A percentile compares a stretch with the other conserved stretches of the same genome.
Evolutionary conservation across 2,113 vertebrate species (phyloP).

Genomic region (Rhegmatorhina hoffmannsi): DNA sequence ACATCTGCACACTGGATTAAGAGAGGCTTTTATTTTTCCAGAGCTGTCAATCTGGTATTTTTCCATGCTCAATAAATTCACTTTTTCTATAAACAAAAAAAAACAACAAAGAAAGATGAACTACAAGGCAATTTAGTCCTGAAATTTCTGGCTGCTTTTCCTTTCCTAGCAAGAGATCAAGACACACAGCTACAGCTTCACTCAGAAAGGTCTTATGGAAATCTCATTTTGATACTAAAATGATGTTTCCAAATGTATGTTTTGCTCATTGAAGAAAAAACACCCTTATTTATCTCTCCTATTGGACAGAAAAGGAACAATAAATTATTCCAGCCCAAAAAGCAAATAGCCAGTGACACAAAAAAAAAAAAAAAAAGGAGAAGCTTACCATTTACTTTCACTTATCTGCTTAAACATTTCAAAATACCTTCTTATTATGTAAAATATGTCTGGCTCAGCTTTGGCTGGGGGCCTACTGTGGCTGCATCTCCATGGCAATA

Average conservation of each 20-base stretch:
- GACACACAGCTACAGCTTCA: constrained; percentile 56
- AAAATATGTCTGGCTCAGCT: background rate
- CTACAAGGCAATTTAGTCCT: constrained; percentile 15
- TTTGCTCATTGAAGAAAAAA: constrained; percentile 51
- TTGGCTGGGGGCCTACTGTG: background rate
- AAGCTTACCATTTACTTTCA: constrained; percentile 27
- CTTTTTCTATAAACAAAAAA: constrained; percentile 35
- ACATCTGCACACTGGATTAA: constrained; percentile 43
- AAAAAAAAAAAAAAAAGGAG: background rate
- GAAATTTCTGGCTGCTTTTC: constrained; percentile 34
- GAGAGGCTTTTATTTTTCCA: constrained; percentile 43
- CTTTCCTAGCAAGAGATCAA: constrained; percentile 37
- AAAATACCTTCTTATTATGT: background rate
- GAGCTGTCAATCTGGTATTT: constrained; percentile 51
- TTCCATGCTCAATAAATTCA: constrained; percentile 37
- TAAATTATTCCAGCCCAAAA: constrained; percentile 55
- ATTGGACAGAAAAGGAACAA: constrained; percentile 27
- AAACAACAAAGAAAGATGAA: constrained; percentile 49
- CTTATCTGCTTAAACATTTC: background rate
- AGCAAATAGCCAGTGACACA: constrained; percentile 35
- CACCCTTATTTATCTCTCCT: constrained; percentile 51
- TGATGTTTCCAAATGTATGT: constrained; percentile 60
- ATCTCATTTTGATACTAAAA: constrained; percentile 65
- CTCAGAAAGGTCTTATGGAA: constrained; percentile 61
- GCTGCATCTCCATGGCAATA: background rate